phyloP scores from a whole-genome alignment of 2,113 vertebrate genomes.

The Aramus guarauna region DNA sequence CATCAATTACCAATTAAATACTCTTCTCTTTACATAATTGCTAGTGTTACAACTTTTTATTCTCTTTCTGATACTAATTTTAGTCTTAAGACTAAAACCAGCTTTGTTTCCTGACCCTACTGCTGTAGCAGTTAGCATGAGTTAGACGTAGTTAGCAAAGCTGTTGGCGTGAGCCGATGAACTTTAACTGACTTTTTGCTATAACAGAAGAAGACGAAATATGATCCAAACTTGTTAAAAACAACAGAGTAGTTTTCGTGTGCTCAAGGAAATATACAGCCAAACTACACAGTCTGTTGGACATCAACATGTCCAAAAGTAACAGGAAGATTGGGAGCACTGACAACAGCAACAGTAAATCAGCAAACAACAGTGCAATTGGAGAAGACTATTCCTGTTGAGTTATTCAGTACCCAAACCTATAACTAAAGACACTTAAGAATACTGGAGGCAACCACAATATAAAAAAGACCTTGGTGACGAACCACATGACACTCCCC shows the following conservation, averaged over 20 bases:
- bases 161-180: neutral
- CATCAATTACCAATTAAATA: neutral
- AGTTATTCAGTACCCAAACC: neutral
- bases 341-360: neutral
- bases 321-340: neutral
- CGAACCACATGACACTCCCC: fast-evolving
- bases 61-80: neutral
- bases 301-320: neutral
- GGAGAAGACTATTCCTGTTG: neutral
- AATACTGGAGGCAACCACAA: neutral
- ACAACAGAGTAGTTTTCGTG: neutral
- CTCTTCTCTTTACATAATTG: neutral
- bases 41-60: neutral
- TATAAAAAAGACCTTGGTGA: neutral
- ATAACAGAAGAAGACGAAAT: neutral
- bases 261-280: neutral
- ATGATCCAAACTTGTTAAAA: neutral
- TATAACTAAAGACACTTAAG: neutral
- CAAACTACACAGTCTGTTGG: neutral
- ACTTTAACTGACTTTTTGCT: neutral
- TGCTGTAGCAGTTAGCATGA: neutral
- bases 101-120: neutral
- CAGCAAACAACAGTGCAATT: neutral
- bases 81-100: neutral
- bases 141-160: neutral